These are phyloP conservation scores for Bembecia ichneumoniformis DNA, from an alignment of 2,888 invertebrate species.

Conservation along the genomic window DNA sequence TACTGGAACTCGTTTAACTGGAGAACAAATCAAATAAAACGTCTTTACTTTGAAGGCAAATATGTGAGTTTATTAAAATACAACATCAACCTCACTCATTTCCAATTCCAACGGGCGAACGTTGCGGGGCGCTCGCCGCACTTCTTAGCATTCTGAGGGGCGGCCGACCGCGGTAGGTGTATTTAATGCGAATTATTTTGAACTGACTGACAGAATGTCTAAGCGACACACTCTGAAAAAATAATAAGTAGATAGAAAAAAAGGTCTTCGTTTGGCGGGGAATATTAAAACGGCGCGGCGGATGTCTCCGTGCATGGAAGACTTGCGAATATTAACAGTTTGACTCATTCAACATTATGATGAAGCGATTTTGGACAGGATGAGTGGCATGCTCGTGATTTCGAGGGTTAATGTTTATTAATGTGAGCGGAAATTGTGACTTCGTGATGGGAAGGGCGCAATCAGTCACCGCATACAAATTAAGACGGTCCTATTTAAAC, in stretches of 20 bases:
- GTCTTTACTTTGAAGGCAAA: slow-evolving; percentile 51
- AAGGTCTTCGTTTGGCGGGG: slow-evolving; percentile 41
- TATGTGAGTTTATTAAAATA: slow-evolving; percentile 63
- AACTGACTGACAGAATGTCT: slow-evolving; percentile 61
- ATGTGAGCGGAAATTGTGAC: slow-evolving; percentile 60
- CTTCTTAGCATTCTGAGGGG: slow-evolving; percentile 49
- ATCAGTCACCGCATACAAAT: slow-evolving; percentile 55
- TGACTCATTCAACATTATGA: slow-evolving; percentile 57
- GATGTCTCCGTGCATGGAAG: slow-evolving; percentile 34
- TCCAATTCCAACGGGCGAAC: slow-evolving; percentile 49
- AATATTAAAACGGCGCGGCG: slow-evolving; percentile 51
- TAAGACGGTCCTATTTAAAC: slow-evolving; percentile 39
- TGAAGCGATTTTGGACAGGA: slow-evolving; percentile 60
- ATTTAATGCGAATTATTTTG: slow-evolving; percentile 65
- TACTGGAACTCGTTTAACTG: slow-evolving; percentile 27
- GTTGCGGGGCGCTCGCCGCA: slow-evolving; percentile 19
- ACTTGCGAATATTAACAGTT: slow-evolving; percentile 51
- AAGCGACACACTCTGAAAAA: slow-evolving; percentile 44
- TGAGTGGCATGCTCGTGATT: slow-evolving; percentile 57
- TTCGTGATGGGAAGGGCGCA: slow-evolving; percentile 59
- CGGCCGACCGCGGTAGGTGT: slow-evolving; percentile 55
- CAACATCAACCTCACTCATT: slow-evolving; percentile 55
- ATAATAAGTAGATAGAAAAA: slow-evolving; percentile 50
- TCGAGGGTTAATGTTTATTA: slow-evolving; percentile 50
- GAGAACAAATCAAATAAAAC: slow-evolving; percentile 53